phyloP scores from a whole-genome alignment of 2,113 vertebrate genomes.

The Mesocricetus auratus region DNA sequence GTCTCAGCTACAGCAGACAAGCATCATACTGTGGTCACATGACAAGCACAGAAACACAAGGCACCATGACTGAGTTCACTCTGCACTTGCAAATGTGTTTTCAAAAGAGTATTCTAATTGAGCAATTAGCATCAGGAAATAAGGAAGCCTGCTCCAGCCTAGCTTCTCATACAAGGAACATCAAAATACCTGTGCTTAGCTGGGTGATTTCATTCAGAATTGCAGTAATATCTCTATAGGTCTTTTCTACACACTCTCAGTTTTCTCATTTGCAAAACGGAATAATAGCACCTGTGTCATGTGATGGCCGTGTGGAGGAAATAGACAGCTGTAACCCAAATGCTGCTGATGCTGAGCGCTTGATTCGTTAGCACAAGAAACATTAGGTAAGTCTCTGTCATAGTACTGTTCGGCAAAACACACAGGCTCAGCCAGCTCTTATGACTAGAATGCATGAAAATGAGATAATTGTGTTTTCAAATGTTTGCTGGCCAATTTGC shows the following conservation, averaged over 20 bases:
- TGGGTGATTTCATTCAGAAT: background rate
- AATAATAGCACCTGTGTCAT: background rate
- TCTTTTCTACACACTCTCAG: background rate
- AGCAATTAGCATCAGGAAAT: conserved; percentile 3
- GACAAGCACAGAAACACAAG: conserved; percentile 22
- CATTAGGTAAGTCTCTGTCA: background rate
- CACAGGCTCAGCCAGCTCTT: background rate
- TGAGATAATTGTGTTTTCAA: conserved; percentile 42
- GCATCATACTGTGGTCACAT: background rate
- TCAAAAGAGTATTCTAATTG: background rate
- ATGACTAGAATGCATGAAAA: background rate
- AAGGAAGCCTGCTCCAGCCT: background rate
- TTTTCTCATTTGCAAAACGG: background rate
- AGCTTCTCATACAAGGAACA: background rate
- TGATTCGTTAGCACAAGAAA: conserved; percentile 42
- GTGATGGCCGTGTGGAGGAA: background rate
- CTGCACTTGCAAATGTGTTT: conserved; percentile 21
- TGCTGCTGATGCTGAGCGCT: background rate
- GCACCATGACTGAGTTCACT: background rate
- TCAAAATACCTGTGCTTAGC: background rate
- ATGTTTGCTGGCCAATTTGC: conserved; percentile 33
- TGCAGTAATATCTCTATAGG: background rate
- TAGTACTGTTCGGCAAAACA: background rate
- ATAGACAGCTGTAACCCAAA: background rate
- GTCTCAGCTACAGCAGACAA: background rate